Evolutionary conservation across 2,888 invertebrate genomes (phyloP), one percentile per base, ranked within the genome.

Genomic region (Lycaena phlaeas): DNA sequence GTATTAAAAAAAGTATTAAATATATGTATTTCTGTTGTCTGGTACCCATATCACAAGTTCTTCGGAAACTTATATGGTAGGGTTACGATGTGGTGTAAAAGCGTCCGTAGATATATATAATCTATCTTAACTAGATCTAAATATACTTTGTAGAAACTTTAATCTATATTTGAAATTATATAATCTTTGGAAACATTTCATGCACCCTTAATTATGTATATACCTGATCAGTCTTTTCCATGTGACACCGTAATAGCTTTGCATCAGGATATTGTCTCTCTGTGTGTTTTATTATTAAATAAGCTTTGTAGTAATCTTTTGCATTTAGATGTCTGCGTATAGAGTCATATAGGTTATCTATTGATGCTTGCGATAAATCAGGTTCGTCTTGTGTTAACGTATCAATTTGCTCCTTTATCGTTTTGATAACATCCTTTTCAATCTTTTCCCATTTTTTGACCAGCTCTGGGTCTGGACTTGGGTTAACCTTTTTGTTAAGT

Each of bases 361-460:
- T 38, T 0, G 81, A 74, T 0, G 73, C 70, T 48, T 86, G 84
- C 0, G 85, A 82, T 1, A 85, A 44, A 11, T 75, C 75, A 0
- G 71, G 74, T 42, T 85, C 85, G 40, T 85, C 79, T 57, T 85
- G 85, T 1, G 85, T 84, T 1, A 73, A 54, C 2, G 71, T 58
- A 41, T 84, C 68, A 48, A 87, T 60, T 42, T 85, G 79, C 31
- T 81, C 68, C 27, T 86, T 75, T 27, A 90, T 86, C 1, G 82
- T 63, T 25, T 67, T 63, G 14, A 85, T 64, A 0, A 88, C 68
- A 14, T 87, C 79, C 34, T 75, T 70, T 17, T 87, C 81, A 7
- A 85, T 88, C 62, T 63, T 75, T 40, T 66, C 75, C 88, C 86
- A 91, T 51, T 72, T 86, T 48, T 61, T 86, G 51, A 61, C 66